These are phyloP conservation scores for Anoura caudifer DNA, from an alignment of 2,113 vertebrate genomes.

Conservation along the genomic window DNA sequence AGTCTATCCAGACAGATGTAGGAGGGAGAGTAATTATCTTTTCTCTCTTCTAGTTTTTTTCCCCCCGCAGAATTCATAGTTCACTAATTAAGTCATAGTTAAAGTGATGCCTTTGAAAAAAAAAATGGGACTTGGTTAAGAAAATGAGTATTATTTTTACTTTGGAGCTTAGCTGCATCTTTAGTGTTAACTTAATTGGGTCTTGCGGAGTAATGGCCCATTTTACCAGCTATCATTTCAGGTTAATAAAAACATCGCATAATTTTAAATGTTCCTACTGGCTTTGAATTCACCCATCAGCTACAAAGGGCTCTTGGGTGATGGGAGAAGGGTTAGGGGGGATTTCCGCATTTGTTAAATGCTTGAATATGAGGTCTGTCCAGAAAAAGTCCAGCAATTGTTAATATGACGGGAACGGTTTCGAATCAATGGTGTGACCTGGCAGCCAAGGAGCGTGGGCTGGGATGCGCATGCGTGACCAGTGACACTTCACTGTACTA, in stretches of 20 bases:
- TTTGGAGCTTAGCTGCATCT: constrained; percentile 13
- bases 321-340: not conserved
- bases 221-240: constrained; percentile 64
- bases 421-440: too few relatives aligned
- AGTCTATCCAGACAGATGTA: not conserved
- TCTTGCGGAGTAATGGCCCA: constrained; percentile 61
- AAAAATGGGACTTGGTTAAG: constrained; percentile 43
- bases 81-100: constrained; percentile 66
- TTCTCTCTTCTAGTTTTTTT: not conserved
- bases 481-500: too few relatives aligned
- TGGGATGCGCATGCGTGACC: too few relatives aligned
- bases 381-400: too few relatives aligned
- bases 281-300: constrained; percentile 51
- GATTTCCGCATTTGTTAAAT: constrained; percentile 43
- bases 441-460: too few relatives aligned
- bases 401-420: too few relatives aligned
- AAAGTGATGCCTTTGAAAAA: constrained; percentile 43
- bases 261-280: constrained; percentile 56
- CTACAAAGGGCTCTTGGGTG: constrained; percentile 13
- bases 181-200: constrained; percentile 65
- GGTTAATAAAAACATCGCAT: constrained; percentile 69
- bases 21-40: constrained; percentile 20
- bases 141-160: constrained; percentile 61
- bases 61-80: not conserved
- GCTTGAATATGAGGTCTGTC: not conserved